Evolutionary conservation across 2,113 vertebrate genomes (phyloP), one percentile per base, ranked within the genome.

Genomic region (Heterochromis multidens): DNA sequence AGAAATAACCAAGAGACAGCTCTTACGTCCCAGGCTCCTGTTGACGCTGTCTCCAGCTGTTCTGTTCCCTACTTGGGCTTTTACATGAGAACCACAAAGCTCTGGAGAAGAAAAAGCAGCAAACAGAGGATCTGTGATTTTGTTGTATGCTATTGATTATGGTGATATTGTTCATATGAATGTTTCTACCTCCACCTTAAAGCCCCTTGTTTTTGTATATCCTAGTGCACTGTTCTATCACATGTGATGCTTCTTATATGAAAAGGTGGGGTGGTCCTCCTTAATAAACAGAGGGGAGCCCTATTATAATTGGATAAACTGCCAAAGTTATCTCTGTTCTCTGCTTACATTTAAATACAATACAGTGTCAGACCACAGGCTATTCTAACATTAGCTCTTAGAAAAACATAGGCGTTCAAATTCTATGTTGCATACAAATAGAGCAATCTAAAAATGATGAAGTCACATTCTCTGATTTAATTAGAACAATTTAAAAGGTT

Each of bases 31-130:
- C 56, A 8, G 33, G 29, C 7, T 57, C 27, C 29, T 52, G 27
- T 49, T 74, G 70, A 46, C 21, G 25, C 46, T 74, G 70, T 54
- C 27, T 54, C 70, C 52, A 74, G 46, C 27, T 31, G 6, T 81
- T 61, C 86, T 63, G 79, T 84, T 62, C 83, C 70, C 17, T 72
- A 1, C 77, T 83, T 46, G 77, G 80, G 86, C 33, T 33, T 56
- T 29, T 65, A 29, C 4, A 54, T 16, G 2, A 61, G 61, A 81
- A 62, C n/a, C 76, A 35, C 67, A 29, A 52, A 74, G 27, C 67
- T 21, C 67, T 74, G 67, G 27, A 52, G 67, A 74, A 3, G 0
- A 19, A 46, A 1, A 65, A 4, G 1, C 27, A 46, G 23, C 63
- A 70, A 74, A 52, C 43, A n/a, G 27, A 74, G 27, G 70, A 33